Conservation (phyloP, 2,888 invertebrate genomes). For the Nephrocerus scutellatus region DNA sequence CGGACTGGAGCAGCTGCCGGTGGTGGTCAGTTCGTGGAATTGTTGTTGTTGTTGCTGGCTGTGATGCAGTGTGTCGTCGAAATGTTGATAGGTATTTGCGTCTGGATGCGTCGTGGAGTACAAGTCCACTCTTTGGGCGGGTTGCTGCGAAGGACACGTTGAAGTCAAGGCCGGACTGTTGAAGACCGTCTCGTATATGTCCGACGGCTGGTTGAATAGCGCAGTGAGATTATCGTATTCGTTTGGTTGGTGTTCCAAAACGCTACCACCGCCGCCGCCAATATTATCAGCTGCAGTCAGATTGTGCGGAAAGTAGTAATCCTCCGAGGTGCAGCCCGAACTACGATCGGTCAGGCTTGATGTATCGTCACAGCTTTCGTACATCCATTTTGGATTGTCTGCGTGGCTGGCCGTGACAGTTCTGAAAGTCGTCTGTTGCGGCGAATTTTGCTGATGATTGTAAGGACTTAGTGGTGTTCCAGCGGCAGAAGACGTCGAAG, state of each 20-base stretch:
- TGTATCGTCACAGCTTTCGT: constrained; percentile 46
- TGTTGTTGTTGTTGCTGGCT: constrained; percentile 22
- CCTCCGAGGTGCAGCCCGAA: constrained; percentile 41
- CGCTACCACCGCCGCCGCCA: constrained; percentile 12
- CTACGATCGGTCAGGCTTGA: constrained; percentile 44
- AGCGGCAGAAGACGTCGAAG: too few relatives aligned
- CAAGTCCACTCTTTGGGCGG: too few relatives aligned
- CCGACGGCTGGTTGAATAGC: constrained; percentile 31
- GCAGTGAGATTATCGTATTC: too few relatives aligned
- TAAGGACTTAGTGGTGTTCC: constrained; percentile 13
- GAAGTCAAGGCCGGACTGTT: constrained; percentile 30
- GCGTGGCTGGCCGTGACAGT: constrained; percentile 17
- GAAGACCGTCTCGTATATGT: constrained; percentile 35
- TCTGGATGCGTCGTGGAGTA: background rate
- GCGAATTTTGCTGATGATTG: background rate
- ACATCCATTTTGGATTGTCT: constrained; percentile 29
- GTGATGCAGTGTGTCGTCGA: constrained; percentile 10
- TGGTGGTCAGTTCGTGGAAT: constrained; percentile 22
- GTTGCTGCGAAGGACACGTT: constrained; percentile 5
- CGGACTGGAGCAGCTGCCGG: constrained; percentile 26
- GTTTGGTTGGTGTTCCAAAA: background rate
- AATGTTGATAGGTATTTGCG: constrained; percentile 15
- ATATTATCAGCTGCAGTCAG: constrained; percentile 14
- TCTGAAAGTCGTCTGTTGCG: too few relatives aligned
- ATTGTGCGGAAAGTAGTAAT: constrained; percentile 34